Evolutionary conservation across 2,113 vertebrate genomes (phyloP).

Genomic region (Rhagologus leucostigma): DNA sequence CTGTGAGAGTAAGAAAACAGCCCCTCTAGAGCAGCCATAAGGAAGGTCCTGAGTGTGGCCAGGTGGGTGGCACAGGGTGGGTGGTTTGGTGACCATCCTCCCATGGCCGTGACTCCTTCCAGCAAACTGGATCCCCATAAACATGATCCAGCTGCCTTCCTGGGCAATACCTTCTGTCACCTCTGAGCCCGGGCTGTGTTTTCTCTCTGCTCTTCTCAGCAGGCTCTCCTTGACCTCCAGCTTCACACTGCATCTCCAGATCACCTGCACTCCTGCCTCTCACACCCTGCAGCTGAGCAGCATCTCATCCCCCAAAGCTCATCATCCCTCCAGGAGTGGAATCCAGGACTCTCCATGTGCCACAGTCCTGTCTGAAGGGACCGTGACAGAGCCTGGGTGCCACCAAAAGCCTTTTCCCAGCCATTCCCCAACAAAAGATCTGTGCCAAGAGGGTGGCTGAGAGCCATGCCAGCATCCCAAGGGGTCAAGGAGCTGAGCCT

Average conservation of each 20-base stretch:
- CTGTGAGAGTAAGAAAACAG: not conserved
- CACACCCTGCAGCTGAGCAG: not conserved
- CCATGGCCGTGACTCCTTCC: not conserved
- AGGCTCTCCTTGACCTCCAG: not conserved
- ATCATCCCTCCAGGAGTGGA: not conserved
- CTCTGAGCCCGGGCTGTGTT: not conserved
- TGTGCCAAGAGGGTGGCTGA: not conserved
- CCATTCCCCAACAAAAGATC: not conserved
- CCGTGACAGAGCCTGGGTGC: not conserved
- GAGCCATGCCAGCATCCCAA: not conserved
- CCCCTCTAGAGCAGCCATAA: not conserved
- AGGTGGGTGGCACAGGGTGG: not conserved
- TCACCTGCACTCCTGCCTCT: not conserved
- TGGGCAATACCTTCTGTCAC: not conserved
- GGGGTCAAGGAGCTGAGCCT: slow-evolving; percentile 12
- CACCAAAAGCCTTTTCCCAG: not conserved
- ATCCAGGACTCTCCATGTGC: not conserved
- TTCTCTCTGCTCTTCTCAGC: not conserved
- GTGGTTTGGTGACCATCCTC: not conserved
- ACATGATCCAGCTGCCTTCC: not conserved
- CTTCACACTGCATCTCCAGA: not conserved
- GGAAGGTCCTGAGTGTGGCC: not conserved
- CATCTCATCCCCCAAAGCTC: not conserved
- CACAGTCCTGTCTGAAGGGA: not conserved
- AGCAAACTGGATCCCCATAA: not conserved